These are phyloP conservation scores for Hapalemur alaotrensis DNA, from an alignment of 2,797 vertebrate genomes.

Conservation along the genomic window DNA sequence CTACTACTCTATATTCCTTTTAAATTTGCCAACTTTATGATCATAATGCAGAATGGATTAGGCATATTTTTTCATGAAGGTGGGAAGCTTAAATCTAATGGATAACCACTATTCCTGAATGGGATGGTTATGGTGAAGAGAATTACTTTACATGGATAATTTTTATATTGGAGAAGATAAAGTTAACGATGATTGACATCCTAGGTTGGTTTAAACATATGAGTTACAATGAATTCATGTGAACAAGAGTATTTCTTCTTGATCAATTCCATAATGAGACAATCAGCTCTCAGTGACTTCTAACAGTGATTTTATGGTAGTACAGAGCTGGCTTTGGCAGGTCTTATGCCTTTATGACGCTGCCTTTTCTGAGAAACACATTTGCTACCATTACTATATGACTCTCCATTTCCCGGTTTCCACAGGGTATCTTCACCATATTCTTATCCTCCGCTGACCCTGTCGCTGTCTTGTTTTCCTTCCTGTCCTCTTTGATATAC, in stretches of 20 bases:
- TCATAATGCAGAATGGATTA: background rate
- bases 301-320: background rate
- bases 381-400: background rate
- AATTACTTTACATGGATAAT: background rate
- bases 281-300: background rate
- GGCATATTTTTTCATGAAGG: background rate
- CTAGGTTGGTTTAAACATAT: background rate
- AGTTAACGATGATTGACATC: background rate
- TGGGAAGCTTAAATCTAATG: background rate
- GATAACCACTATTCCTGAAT: background rate
- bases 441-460: constrained; percentile 67
- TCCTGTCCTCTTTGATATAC: constrained; percentile 73
- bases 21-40: background rate
- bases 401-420: constrained; percentile 15
- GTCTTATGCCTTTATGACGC: background rate
- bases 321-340: background rate
- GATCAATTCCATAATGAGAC: background rate
- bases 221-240: background rate
- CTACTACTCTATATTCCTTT: background rate
- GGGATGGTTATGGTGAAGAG: background rate
- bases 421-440: constrained; percentile 20
- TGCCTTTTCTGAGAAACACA: constrained; percentile 45
- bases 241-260: background rate
- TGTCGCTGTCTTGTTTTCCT: constrained; percentile 66
- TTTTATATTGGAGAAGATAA: background rate